phyloP scores from a whole-genome alignment of 2,113 vertebrate genomes.

The Xenus cinereus region DNA sequence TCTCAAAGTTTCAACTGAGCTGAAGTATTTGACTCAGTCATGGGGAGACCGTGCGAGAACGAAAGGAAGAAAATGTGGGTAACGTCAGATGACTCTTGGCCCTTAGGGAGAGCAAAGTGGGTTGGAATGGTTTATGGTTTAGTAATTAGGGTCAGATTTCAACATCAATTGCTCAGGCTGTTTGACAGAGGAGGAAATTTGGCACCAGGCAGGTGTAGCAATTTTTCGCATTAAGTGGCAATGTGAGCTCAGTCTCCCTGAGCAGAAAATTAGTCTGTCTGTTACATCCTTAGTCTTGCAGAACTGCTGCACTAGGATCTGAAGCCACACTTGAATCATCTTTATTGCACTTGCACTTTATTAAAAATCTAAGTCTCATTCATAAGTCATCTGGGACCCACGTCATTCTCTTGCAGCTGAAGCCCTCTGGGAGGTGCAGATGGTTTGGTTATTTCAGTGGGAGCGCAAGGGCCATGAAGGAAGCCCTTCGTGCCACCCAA shows the following conservation, averaged over 20 bases:
- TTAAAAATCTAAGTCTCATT: neutral
- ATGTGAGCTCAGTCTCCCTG: neutral
- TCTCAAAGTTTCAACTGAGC: neutral
- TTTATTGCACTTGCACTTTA: neutral
- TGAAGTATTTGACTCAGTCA: neutral
- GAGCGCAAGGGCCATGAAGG: fast-evolving
- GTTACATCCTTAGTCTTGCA: neutral
- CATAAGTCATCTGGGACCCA: neutral
- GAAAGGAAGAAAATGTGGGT: neutral
- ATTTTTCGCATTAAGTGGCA: neutral
- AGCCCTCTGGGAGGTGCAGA: neutral
- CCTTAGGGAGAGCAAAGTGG: neutral
- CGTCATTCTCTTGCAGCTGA: neutral
- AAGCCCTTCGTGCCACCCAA: neutral
- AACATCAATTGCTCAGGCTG: neutral
- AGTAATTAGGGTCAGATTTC: neutral
- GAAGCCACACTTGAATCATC: neutral
- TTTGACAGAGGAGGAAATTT: neutral
- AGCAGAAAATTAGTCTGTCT: neutral
- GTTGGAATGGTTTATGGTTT: neutral
- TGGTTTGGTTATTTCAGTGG: neutral
- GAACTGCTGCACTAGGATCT: neutral
- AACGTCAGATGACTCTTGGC: neutral
- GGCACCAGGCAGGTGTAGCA: neutral
- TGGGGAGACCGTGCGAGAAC: fast-evolving